Conservation (phyloP, 2,888 invertebrate genomes). For the Drosophila yooni region DNA sequence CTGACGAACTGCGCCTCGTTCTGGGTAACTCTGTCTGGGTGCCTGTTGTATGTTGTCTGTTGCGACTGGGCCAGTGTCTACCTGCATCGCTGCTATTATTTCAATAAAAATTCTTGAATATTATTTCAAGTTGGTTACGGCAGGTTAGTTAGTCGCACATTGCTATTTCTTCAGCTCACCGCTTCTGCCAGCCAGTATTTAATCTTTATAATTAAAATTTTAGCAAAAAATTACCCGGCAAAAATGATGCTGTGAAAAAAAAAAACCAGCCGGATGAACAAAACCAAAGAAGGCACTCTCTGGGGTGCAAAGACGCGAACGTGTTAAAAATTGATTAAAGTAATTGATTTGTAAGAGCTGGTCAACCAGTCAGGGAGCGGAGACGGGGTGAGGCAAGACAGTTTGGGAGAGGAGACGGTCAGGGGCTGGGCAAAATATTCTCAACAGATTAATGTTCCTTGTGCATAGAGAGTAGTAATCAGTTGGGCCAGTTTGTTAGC, state of each 20-base stretch:
- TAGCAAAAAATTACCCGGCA: constrained; percentile 49
- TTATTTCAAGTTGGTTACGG: constrained; percentile 76
- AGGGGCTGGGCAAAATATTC: constrained; percentile 13
- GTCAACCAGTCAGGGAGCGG: constrained; percentile 16
- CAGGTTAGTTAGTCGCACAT: constrained; percentile 67
- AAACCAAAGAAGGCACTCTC: constrained; percentile 42
- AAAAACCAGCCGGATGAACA: constrained; percentile 19
- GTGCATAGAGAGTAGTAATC: constrained; percentile 7
- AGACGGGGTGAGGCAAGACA: neutral
- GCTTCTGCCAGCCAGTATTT: constrained; percentile 54
- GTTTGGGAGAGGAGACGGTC: neutral
- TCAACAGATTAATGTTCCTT: constrained; percentile 33
- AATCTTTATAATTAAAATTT: constrained; percentile 78
- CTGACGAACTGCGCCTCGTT: constrained; percentile 64
- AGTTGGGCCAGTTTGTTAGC: constrained; percentile 40
- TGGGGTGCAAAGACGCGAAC: constrained; percentile 60
- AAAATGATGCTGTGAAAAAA: constrained; percentile 23
- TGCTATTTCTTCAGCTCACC: constrained; percentile 23
- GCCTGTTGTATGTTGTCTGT: constrained; percentile 1
- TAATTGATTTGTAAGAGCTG: constrained; percentile 68
- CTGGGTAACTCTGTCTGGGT: constrained; percentile 33
- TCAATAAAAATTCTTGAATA: constrained; percentile 80
- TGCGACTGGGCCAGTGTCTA: constrained; percentile 13
- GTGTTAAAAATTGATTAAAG: constrained; percentile 78
- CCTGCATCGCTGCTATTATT: constrained; percentile 69